phyloP scores from a whole-genome alignment of 2,797 vertebrate species.

The Cossypha caffra region DNA sequence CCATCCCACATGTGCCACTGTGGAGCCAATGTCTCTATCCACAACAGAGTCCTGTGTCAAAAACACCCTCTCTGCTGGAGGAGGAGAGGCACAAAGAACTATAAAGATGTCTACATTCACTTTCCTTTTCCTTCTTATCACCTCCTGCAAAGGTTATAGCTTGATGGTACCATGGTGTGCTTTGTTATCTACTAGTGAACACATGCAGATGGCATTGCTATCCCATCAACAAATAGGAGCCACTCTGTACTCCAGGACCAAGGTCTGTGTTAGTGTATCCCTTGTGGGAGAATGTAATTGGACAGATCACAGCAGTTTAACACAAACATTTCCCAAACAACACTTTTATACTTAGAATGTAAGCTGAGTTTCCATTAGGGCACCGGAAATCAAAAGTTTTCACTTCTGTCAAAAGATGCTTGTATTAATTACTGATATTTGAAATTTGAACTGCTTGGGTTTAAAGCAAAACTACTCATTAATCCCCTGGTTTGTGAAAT shows the following conservation, averaged over 20 bases:
- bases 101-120: not conserved
- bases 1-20: not conserved
- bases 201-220: not conserved
- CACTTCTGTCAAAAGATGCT: not conserved
- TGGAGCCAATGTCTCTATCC: not conserved
- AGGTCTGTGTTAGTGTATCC: not conserved
- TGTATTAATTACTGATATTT: not conserved
- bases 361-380: not conserved
- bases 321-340: not conserved
- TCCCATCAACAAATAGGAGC: not conserved
- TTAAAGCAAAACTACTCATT: not conserved
- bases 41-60: not conserved
- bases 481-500: not conserved
- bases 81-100: not conserved
- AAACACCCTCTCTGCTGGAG: not conserved
- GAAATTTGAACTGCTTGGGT: not conserved
- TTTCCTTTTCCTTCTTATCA: not conserved
- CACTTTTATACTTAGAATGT: not conserved
- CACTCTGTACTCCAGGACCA: not conserved
- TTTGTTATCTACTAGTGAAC: not conserved
- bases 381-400: not conserved
- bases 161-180: accelerated
- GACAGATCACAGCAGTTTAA: not conserved
- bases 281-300: not conserved
- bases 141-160: not conserved